Conservation (phyloP, 2,888 invertebrate species). For the Chydorus sphaericus region DNA sequence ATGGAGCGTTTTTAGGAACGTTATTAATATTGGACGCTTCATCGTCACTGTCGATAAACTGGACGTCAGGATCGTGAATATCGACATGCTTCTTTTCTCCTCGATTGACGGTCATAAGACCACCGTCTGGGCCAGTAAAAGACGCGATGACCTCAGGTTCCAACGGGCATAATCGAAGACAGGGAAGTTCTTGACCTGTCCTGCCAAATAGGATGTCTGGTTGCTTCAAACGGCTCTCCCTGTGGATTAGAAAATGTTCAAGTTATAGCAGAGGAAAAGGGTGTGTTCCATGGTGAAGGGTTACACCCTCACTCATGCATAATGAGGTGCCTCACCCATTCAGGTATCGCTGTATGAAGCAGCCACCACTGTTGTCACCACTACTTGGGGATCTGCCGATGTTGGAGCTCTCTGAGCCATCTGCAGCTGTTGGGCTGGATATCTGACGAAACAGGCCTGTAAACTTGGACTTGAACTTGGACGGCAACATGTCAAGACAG, state of each 20-base stretch:
- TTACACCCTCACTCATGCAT: not conserved
- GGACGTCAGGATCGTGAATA: slow-evolving; percentile 49
- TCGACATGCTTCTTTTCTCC: slow-evolving; percentile 45
- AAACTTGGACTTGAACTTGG: slow-evolving; percentile 50
- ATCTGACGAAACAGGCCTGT: slow-evolving; percentile 55
- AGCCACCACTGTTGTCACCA: slow-evolving; percentile 30
- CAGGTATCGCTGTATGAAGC: slow-evolving; percentile 52
- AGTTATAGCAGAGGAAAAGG: not conserved
- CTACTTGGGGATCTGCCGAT: slow-evolving; percentile 32
- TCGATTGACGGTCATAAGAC: slow-evolving; percentile 52
- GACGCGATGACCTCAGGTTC: slow-evolving; percentile 45
- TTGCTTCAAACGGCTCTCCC: slow-evolving; percentile 29
- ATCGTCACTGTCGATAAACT: slow-evolving; percentile 49
- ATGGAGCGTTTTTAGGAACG: not conserved
- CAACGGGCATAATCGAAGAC: slow-evolving; percentile 33
- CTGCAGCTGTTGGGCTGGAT: slow-evolving; percentile 37
- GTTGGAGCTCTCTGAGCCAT: slow-evolving; percentile 35
- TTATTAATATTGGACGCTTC: slow-evolving; percentile 21
- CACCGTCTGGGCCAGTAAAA: slow-evolving; percentile 67
- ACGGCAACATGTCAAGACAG: no score
- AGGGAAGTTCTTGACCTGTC: slow-evolving; percentile 54
- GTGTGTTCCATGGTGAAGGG: not conserved
- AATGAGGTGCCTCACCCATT: slow-evolving; percentile 41
- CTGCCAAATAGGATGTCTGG: slow-evolving; percentile 52
- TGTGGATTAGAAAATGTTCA: slow-evolving; percentile 19